These are phyloP conservation scores for Drosophila ambigua DNA, from an alignment of 1,140 invertebrate genomes.

Conservation along the genomic window DNA sequence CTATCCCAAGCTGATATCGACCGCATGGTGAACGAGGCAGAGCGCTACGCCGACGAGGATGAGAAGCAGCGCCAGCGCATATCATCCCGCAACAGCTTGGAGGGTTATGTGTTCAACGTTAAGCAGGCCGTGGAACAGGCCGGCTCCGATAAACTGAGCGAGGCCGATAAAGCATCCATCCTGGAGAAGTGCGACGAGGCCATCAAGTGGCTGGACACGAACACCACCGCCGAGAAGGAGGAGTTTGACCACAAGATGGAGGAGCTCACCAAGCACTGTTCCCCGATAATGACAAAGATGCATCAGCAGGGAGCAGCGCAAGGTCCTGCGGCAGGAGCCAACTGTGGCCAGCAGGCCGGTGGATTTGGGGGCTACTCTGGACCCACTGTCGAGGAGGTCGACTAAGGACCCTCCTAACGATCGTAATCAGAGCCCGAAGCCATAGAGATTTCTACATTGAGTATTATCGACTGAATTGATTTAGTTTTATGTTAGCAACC, in stretches of 20 bases:
- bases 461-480: not conserved
- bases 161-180: constrained; percentile 87
- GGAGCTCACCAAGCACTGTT: constrained; percentile 85
- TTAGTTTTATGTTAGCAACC: not conserved
- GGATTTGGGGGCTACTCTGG: constrained; percentile 59
- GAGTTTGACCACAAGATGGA: constrained; percentile 87
- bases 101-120: constrained; percentile 90
- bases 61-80: constrained; percentile 89
- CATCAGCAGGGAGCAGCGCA: constrained; percentile 59
- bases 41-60: constrained; percentile 85
- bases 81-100: constrained; percentile 86
- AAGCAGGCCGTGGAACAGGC: constrained; percentile 86
- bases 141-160: constrained; percentile 85
- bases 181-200: constrained; percentile 85
- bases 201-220: constrained; percentile 87
- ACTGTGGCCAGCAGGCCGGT: constrained; percentile 74
- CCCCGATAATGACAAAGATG: constrained; percentile 86
- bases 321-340: constrained; percentile 3
- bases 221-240: constrained; percentile 87
- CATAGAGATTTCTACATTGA: not conserved
- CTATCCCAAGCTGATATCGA: constrained; percentile 93
- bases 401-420: constrained; percentile 27
- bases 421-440: no score
- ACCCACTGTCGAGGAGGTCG: constrained; percentile 68
- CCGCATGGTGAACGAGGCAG: constrained; percentile 74